These are phyloP conservation scores for Apostichopus japonicus DNA, from an alignment of 35 echinoderm and acorn worm species.

Conservation along the genomic window DNA sequence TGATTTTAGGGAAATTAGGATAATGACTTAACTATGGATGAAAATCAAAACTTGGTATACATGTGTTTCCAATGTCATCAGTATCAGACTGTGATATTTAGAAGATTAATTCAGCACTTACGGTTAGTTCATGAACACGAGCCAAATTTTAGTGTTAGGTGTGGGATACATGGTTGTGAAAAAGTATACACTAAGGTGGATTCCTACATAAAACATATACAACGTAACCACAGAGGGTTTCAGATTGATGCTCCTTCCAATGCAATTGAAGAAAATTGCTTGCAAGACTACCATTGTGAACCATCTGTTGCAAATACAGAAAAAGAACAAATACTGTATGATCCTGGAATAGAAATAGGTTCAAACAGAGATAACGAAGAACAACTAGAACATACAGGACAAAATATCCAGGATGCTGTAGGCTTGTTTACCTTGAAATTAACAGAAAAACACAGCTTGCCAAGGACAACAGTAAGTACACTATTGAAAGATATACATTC, in stretches of 20 bases:
- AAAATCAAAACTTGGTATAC: too few relatives aligned
- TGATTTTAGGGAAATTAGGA: not conserved
- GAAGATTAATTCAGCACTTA: constrained; percentile 2
- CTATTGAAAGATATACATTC: not conserved
- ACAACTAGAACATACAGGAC: constrained; percentile 7
- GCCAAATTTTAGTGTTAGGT: too few relatives aligned
- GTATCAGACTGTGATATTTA: not conserved
- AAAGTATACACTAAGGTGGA: too few relatives aligned
- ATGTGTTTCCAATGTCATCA: too few relatives aligned
- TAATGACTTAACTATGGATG: not conserved
- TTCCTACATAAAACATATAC: too few relatives aligned
- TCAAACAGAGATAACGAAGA: not conserved
- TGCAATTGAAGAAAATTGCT: too few relatives aligned
- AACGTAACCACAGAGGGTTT: too few relatives aligned
- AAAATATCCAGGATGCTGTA: not conserved
- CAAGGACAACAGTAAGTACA: not conserved
- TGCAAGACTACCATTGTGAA: not conserved
- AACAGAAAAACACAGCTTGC: too few relatives aligned
- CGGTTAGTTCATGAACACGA: too few relatives aligned
- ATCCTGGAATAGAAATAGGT: constrained; percentile 8
- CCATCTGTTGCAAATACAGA: not conserved
- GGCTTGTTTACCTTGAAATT: too few relatives aligned
- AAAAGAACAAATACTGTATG: not conserved
- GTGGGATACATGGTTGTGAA: too few relatives aligned
- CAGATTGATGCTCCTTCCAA: too few relatives aligned